These are phyloP conservation scores for Tinea pellionella DNA, from an alignment of 2,888 invertebrate genomes.

Conservation along the genomic window DNA sequence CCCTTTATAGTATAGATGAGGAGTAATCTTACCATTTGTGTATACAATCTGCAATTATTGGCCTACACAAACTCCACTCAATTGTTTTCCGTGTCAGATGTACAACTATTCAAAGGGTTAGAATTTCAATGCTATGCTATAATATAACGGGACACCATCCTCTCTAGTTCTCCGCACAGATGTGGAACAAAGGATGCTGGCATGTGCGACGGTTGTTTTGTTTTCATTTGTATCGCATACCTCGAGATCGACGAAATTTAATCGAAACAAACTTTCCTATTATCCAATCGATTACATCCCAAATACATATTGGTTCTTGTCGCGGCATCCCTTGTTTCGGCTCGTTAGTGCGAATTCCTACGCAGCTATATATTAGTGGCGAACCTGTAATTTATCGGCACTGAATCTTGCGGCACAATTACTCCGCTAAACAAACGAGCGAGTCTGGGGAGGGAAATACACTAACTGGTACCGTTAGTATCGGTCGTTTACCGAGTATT, in stretches of 20 bases:
- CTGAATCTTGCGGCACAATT: conserved; percentile 39
- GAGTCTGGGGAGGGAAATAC: conserved; percentile 30
- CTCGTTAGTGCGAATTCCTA: conserved; percentile 33
- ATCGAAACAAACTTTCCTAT: background rate
- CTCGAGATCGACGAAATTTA: background rate
- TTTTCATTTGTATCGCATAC: conserved; percentile 17
- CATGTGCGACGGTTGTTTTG: conserved; percentile 18
- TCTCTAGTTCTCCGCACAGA: conserved; percentile 33
- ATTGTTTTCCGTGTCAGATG: conserved; percentile 8
- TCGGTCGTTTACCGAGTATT: background rate
- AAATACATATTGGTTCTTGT: conserved; percentile 1
- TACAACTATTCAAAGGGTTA: conserved; percentile 31
- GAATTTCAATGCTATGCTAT: conserved; percentile 24
- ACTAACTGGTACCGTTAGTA: conserved; percentile 12
- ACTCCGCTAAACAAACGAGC: conserved; percentile 39
- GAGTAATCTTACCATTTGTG: conserved; percentile 4
- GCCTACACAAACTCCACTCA: background rate
- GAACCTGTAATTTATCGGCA: conserved; percentile 41
- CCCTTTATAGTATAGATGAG: no score
- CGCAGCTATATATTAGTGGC: conserved; percentile 33
- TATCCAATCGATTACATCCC: background rate
- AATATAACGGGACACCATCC: conserved; percentile 35
- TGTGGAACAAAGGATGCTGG: conserved; percentile 34
- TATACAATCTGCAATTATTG: conserved; percentile 6
- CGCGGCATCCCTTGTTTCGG: conserved; percentile 23